Evolutionary conservation across 2,888 invertebrate species (phyloP).

Genomic region (Drosophila yooni): DNA sequence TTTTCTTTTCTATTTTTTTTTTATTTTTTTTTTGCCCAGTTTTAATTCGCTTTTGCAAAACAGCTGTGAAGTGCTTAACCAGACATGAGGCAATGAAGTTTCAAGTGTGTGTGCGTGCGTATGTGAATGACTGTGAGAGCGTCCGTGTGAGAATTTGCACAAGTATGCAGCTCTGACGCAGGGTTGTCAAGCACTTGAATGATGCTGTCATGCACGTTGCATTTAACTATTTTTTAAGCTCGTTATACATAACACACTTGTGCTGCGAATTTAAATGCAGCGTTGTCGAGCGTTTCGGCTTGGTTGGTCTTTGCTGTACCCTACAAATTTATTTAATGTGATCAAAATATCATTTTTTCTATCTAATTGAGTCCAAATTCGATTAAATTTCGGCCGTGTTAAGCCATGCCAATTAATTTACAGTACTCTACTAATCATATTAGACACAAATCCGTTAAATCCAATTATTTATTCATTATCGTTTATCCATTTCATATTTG

Average conservation of each 20-base stretch:
- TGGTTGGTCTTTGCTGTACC: neutral
- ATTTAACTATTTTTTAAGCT: constrained; percentile 25
- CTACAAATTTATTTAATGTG: neutral
- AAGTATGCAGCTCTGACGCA: constrained; percentile 8
- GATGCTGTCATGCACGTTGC: constrained; percentile 38
- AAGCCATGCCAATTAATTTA: neutral
- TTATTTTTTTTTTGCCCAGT: constrained; percentile 18
- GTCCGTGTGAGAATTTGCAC: constrained; percentile 15
- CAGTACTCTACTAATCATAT: neutral
- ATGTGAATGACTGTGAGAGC: neutral
- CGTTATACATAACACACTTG: constrained; percentile 7
- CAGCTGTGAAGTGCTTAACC: constrained; percentile 59
- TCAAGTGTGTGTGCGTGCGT: constrained; percentile 42
- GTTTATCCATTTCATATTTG: neutral
- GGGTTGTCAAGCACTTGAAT: constrained; percentile 45
- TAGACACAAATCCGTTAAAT: neutral
- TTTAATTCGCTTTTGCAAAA: constrained; percentile 51
- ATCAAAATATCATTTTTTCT: neutral
- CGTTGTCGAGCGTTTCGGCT: neutral
- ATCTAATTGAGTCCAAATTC: neutral
- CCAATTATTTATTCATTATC: neutral
- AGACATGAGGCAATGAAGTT: constrained; percentile 59
- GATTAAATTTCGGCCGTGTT: neutral
- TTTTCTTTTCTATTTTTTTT: neutral
- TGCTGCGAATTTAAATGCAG: constrained; percentile 6